Evolutionary conservation across 2,888 invertebrate genomes (phyloP), one percentile per base, ranked within the genome.

Genomic region (Scaptomyza caliginosa): DNA sequence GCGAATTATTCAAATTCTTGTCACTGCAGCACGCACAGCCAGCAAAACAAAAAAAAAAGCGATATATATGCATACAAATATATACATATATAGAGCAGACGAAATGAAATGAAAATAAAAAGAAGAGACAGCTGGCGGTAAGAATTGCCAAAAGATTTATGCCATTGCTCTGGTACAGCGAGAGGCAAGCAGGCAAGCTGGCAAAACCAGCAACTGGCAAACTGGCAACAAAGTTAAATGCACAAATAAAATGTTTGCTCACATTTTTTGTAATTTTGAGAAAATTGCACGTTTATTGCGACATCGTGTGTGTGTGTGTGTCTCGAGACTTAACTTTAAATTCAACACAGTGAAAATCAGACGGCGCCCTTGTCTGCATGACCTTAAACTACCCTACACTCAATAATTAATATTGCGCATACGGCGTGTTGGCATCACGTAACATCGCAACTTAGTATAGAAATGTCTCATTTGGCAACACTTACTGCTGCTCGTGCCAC

Each of bases 1-100:
- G 74, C 76, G 76, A 83, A 83, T 83, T 83, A 83, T 83, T 87
- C 86, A 83, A 87, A 83, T 87, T 83, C 83, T 79, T 83, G 88
- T 85, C 88, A 87, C 78, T 83, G 88, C 83, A 81, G 64, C 75
- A 67, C 70, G 62, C 71, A 52, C 10, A 13, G 16, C 42, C 21
- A 50, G 26, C 8, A 3, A 2, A 52, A 45, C 26, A 38, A 46
- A 2, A 52, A 45, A 30, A 38, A 46, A 52, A 49, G 40, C 48
- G 26, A 32, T 39, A 56, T 34, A 49, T 23, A 58, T n/a, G n/a
- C n/a, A n/a, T n/a, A n/a, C n/a, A n/a, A n/a, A 26, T 10, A 59
- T 13, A 28, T 45, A 11, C 16, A 19, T 38, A 26, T 67, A 45
- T 48, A 56, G 30, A 49, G 52, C 48, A 43, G 52, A 45, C 57